Evolutionary conservation across 2,797 vertebrate species (phyloP), one percentile per base, ranked within the genome.

Genomic region (Sternarchorhynchus goeldii): DNA sequence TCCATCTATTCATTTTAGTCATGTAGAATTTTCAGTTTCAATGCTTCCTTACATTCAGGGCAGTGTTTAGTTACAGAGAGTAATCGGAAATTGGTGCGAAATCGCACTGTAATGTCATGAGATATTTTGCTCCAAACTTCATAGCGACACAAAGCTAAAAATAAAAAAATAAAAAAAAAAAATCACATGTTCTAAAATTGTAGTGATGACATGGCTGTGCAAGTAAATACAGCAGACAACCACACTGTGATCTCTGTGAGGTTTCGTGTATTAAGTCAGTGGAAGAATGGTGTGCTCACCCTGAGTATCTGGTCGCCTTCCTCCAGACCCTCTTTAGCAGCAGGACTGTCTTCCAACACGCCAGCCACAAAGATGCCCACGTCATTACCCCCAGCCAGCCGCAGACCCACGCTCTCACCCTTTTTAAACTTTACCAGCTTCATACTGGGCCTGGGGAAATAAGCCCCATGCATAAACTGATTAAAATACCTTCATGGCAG

Each of bases 231-330:
- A 45, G 34, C 3, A 36, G 34, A 7, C 34, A 36, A 36, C 10
- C 32, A 39, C 31, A 4, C 17, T 32, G 16, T 32, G 29, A 16
- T 32, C 2, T 21, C 4, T 41, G 31, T 56, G 2, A 21, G 32
- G 10, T 34, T 6, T 32, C 25, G 1, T 69, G 31, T 64, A 18
- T 16, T 64, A 5, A 39, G 17, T 31, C 53, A 6, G n/a, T 25
- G 6, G 12, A 41, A 3, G 69, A 21, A 12, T 25, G 25, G 25
- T 45, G 2, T 0, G n/a, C 90, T 93, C 92, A 99, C 98, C 95
- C 97, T 96, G 94, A 99, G 98, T 92, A 99, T 99, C 89, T 99
- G 98, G 88, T 99, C 97, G 5, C 98, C 98, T 93, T 99, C 98
- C 84, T 99, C 97, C 85, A 99, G 91, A 77, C 98, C 97, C 93